Evolutionary conservation across 2,797 vertebrate species (phyloP).

Genomic region (Channa striata): DNA sequence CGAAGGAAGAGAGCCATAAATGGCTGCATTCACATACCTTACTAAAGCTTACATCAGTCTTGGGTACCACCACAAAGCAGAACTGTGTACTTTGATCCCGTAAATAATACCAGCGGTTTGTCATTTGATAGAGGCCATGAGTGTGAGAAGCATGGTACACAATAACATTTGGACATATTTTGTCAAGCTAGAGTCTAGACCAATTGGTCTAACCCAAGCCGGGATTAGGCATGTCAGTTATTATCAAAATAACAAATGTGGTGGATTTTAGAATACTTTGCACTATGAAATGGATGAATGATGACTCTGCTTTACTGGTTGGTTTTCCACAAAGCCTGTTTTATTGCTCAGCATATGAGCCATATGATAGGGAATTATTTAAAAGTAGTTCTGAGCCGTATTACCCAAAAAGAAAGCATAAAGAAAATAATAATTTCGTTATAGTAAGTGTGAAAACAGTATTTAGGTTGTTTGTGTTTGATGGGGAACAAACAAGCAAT

Average conservation of each 20-base stretch:
- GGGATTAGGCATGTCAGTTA: constrained; percentile 52
- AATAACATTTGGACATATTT: constrained; percentile 76
- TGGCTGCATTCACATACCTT: constrained; percentile 45
- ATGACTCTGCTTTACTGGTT: constrained; percentile 9
- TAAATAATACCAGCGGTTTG: constrained; percentile 60
- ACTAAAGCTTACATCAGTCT: constrained; percentile 43
- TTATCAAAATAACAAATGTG: constrained; percentile 53
- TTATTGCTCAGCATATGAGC: not conserved
- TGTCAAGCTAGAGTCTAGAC: constrained; percentile 46
- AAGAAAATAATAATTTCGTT: not conserved
- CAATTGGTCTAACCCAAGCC: constrained; percentile 25
- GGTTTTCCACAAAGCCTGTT: constrained; percentile 5
- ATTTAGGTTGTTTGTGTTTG: not conserved
- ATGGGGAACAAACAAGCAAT: not conserved
- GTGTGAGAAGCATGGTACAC: constrained; percentile 44
- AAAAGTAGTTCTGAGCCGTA: not conserved
- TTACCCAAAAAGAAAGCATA: not conserved
- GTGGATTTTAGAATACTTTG: constrained; percentile 13
- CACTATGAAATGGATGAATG: constrained; percentile 1
- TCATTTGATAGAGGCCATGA: constrained; percentile 53
- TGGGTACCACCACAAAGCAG: constrained; percentile 51
- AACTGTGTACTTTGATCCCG: constrained; percentile 54
- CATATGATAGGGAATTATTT: not conserved
- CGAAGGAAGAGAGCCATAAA: constrained; percentile 43
- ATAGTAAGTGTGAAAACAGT: not conserved